These are phyloP conservation scores for Actias luna DNA, from an alignment of 2,888 invertebrate species.

Conservation along the genomic window DNA sequence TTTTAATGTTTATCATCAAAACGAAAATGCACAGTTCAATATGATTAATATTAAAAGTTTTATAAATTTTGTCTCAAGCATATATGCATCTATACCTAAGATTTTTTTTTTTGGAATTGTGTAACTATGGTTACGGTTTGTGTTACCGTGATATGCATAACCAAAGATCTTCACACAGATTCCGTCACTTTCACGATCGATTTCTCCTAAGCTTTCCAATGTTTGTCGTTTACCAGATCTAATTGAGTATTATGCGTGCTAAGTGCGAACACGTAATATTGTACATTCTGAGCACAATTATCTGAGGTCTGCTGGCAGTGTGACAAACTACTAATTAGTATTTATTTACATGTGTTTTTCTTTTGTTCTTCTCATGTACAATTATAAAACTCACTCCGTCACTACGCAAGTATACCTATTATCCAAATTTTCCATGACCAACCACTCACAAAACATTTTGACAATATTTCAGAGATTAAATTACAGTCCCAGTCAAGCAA, in stretches of 20 bases:
- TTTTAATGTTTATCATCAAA: no score
- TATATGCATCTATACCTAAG: not conserved
- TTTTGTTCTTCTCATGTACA: no score
- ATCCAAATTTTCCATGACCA: no score
- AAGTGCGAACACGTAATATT: constrained; percentile 21
- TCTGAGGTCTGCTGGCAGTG: constrained; percentile 7
- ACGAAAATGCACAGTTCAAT: no score
- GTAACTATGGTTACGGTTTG: constrained; percentile 14
- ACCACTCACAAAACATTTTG: no score
- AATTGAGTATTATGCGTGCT: constrained; percentile 28
- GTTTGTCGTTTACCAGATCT: constrained; percentile 37
- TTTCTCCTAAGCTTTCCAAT: constrained; percentile 63
- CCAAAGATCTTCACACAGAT: constrained; percentile 50
- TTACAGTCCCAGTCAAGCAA: no score
- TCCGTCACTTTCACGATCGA: constrained; percentile 69
- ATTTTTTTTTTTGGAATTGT: not conserved
- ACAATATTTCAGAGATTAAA: no score
- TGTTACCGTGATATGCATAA: constrained; percentile 19
- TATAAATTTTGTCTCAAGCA: not conserved
- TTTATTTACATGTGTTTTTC: not conserved
- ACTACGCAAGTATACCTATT: no score
- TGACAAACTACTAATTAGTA: constrained; percentile 2
- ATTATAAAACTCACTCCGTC: no score
- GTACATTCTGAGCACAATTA: constrained; percentile 29
- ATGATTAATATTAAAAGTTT: not conserved